Evolutionary conservation across 2,113 vertebrate species (phyloP).

Genomic region (Aspiorhynchus laticeps): DNA sequence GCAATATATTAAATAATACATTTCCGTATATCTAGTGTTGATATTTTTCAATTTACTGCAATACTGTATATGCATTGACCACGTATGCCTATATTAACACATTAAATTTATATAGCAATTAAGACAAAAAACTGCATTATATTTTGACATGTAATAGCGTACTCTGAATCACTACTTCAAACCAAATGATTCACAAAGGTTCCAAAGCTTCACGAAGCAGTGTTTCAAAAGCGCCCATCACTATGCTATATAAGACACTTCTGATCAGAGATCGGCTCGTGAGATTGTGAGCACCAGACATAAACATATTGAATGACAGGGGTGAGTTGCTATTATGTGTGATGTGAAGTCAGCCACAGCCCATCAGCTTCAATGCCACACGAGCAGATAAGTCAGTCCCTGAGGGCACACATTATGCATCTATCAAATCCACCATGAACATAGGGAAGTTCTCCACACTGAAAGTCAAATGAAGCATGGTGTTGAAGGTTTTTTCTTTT

Average conservation of each 20-base stretch:
- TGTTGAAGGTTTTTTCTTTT: background rate
- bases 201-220: too few species aligned
- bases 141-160: too few species aligned
- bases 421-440: slow-evolving; percentile 21
- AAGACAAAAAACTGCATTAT: too few species aligned
- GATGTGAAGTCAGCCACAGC: slow-evolving; percentile 19
- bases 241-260: background rate
- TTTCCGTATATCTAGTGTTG: too few species aligned
- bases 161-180: too few species aligned
- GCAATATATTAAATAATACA: too few species aligned
- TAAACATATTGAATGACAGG: slow-evolving; percentile 30
- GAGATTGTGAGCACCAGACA: background rate
- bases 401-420: slow-evolving; percentile 2
- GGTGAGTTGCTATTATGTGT: slow-evolving; percentile 15
- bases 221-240: background rate
- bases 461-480: slow-evolving; percentile 33
- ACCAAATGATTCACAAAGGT: too few species aligned
- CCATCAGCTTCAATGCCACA: slow-evolving; percentile 44
- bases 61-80: too few species aligned
- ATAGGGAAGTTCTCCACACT: slow-evolving; percentile 15
- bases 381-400: slow-evolving; percentile 28
- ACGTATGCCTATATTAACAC: too few species aligned
- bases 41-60: too few species aligned
- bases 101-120: too few species aligned
- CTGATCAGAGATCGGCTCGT: background rate